Conservation (phyloP, 2,113 vertebrate species). For the Ondatra zibethicus region DNA sequence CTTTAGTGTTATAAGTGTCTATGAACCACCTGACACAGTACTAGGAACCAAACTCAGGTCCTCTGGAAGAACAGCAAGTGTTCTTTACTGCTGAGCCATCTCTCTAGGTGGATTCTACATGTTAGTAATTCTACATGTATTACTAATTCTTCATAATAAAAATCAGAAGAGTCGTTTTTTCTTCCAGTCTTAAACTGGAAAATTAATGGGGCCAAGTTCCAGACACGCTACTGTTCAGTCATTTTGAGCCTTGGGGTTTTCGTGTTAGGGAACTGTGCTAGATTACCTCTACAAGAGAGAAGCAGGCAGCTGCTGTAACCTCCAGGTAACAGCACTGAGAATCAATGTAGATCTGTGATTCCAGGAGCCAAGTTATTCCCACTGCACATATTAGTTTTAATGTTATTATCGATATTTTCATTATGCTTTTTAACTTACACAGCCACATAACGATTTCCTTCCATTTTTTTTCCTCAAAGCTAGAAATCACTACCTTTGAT, state of each 20-base stretch:
- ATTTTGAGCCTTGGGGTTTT: neutral
- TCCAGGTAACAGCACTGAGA: neutral
- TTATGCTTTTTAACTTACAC: neutral
- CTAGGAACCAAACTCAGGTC: neutral
- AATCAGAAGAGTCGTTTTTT: neutral
- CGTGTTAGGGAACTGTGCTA: neutral
- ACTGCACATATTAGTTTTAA: neutral
- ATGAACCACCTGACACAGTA: neutral
- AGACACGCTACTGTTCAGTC: neutral
- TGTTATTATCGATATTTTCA: constrained; percentile 9
- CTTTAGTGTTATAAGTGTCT: neutral
- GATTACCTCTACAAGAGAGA: neutral
- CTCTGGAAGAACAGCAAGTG: neutral
- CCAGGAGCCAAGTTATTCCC: neutral
- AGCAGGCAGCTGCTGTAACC: neutral
- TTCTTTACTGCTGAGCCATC: neutral
- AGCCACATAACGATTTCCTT: neutral
- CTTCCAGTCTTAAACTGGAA: neutral
- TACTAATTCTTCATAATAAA: neutral
- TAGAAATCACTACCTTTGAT: neutral
- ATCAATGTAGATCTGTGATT: neutral
- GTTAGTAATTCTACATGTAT: neutral
- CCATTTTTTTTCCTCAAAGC: neutral
- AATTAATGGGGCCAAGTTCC: neutral
- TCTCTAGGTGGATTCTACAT: neutral